phyloP scores from a whole-genome alignment of 2,888 invertebrate species.

The Hirtodrosophila trivittata region DNA sequence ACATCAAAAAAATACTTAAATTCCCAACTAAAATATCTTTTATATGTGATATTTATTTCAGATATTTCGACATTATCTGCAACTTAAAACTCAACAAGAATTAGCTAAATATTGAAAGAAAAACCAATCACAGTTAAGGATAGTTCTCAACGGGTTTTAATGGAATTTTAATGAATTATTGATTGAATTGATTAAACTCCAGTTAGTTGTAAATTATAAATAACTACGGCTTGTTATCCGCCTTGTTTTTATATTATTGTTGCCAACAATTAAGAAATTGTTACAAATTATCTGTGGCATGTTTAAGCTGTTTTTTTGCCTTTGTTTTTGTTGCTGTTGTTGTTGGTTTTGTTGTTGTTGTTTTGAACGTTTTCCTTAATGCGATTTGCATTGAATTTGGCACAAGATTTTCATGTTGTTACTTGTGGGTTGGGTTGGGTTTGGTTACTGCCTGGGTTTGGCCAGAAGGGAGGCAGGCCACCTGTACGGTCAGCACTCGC shows the following conservation, averaged over 20 bases:
- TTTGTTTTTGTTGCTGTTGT: slow-evolving; percentile 4
- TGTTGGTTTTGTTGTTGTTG: slow-evolving; percentile 25
- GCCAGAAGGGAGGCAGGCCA: slow-evolving; percentile 15
- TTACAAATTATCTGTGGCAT: slow-evolving; percentile 61
- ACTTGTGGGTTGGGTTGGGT: slow-evolving; percentile 36
- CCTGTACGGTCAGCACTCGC: slow-evolving; percentile 56
- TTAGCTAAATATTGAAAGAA: too few relatives aligned
- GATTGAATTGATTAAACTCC: slow-evolving; percentile 1
- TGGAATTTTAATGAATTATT: slow-evolving; percentile 6
- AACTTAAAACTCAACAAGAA: too few relatives aligned
- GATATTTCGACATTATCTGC: too few relatives aligned
- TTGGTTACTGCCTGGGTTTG: slow-evolving; percentile 8
- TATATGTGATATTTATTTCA: too few relatives aligned
- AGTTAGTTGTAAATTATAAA: slow-evolving; percentile 6
- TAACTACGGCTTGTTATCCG: background rate
- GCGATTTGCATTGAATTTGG: slow-evolving; percentile 77
- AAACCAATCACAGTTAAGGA: too few relatives aligned
- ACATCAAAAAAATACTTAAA: too few relatives aligned
- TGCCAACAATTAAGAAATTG: slow-evolving; percentile 48
- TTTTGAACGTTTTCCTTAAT: slow-evolving; percentile 69
- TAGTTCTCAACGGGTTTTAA: too few relatives aligned
- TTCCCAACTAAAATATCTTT: too few relatives aligned
- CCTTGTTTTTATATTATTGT: slow-evolving; percentile 4
- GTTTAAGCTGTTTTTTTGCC: slow-evolving; percentile 29
- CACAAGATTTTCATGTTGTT: slow-evolving; percentile 50